Conservation (phyloP, 2,797 vertebrate species). For the Buceros bicornis region DNA sequence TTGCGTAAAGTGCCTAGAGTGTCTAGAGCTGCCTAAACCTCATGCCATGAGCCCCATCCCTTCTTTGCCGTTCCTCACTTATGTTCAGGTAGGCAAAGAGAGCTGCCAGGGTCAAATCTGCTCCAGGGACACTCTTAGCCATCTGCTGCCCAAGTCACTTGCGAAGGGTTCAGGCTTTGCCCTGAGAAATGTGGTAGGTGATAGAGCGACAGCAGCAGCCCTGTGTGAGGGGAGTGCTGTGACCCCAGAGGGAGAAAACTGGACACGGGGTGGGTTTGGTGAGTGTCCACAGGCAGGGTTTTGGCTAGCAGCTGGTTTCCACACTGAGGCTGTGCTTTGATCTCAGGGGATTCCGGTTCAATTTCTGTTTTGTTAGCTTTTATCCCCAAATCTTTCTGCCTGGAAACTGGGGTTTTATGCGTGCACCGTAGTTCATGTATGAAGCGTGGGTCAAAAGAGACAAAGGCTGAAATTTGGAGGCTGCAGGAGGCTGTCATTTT, state of each 20-base stretch:
- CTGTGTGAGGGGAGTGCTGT: neutral
- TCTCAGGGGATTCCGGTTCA: neutral
- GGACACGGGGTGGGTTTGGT: neutral
- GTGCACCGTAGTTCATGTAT: neutral
- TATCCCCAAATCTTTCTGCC: neutral
- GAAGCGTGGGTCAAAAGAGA: neutral
- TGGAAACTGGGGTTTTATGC: neutral
- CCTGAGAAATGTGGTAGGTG: neutral
- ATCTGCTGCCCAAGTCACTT: neutral
- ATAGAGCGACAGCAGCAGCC: neutral
- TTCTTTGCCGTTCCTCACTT: neutral
- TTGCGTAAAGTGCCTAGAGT: neutral
- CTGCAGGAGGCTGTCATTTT: neutral
- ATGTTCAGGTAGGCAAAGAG: neutral
- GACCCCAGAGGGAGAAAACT: neutral
- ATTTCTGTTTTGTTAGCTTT: constrained; percentile 21
- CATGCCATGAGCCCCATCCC: neutral
- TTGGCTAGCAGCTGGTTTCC: neutral
- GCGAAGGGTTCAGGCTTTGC: neutral
- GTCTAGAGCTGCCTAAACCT: neutral
- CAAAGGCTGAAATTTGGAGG: neutral
- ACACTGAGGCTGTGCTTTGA: neutral
- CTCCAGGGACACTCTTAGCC: rapidly evolving
- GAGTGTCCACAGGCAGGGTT: neutral
- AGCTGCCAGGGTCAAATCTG: neutral